Evolutionary conservation across 2,888 invertebrate species (phyloP), one percentile per base, ranked within the genome.

Genomic region (Cepaea hortensis): DNA sequence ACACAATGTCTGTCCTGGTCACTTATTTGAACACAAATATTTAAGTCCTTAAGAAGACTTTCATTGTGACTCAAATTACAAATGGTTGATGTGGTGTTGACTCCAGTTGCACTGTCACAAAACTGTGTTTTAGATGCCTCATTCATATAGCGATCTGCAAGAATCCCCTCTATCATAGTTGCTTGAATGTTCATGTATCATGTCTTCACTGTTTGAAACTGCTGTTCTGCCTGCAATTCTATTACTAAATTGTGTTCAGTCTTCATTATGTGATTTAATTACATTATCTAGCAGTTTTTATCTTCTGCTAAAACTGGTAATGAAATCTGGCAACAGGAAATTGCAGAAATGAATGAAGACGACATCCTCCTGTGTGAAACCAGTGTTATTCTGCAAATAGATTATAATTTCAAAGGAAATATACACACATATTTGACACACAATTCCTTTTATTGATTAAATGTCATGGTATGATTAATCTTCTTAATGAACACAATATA

Each of bases 31-130:
- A 73, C 50, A 23, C 11, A 20, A 23, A 61, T 35, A 11, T 73
- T 68, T 11, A 48, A n/a, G 15, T 65, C 61, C 4, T 46, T 70
- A 11, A 55, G 7, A 61, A 46, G n/a, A 7, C n/a, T 55, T 15
- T 48, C 48, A 70, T 81, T 84, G 50, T 83, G 76, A 20, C 18
- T 61, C 35, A 35, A 35, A 79, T 75, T 62, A 83, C 61, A 68
- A 86, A n/a, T 46, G 61, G 62, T 46, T 35, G 15, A 73, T 35
- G 73, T 15, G 46, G 73, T 73, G 73, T 73, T 13, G 11, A 46
- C 73, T 9, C 35, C 73, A 46, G 3, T 5, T 46, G 11, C 7
- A 62, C 55, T 46, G 77, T 85, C 48, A n/a, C 62, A 5, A 18
- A 72, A 81, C 68, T 87, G 50, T 81, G n/a, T 3, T 65, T 48